phyloP scores from a whole-genome alignment of 2,888 invertebrate genomes.

The Brassicogethes aeneus region DNA sequence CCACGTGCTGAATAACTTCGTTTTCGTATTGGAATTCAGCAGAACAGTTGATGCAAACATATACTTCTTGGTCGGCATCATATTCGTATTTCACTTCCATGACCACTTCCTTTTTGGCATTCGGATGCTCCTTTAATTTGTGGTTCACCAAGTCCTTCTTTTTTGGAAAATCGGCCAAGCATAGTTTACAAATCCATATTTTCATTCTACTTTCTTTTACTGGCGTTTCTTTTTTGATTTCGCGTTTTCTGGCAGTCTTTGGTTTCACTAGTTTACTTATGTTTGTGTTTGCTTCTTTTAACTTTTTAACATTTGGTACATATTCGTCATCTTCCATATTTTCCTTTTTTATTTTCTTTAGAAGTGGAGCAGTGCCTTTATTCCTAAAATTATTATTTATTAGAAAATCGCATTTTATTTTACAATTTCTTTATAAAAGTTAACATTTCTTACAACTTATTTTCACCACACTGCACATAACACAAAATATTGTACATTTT shows the following conservation, averaged over 20 bases:
- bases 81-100: conserved; percentile 17
- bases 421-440: too few species aligned
- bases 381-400: too few species aligned
- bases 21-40: conserved; percentile 23
- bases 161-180: conserved; percentile 20
- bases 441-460: too few species aligned
- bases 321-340: too few species aligned
- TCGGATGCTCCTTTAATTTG: conserved; percentile 17
- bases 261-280: not conserved
- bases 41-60: conserved; percentile 27
- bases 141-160: conserved; percentile 23
- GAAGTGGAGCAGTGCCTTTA: too few species aligned
- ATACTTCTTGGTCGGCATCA: conserved; percentile 23
- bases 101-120: conserved; percentile 11
- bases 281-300: not conserved
- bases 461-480: too few species aligned
- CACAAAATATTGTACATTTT: too few species aligned
- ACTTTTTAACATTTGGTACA: too few species aligned
- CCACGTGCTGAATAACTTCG: conserved; percentile 25
- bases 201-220: conserved; percentile 6
- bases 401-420: too few species aligned
- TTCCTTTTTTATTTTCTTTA: too few species aligned
- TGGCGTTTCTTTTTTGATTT: conserved; percentile 1
- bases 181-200: conserved; percentile 24
- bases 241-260: not conserved